These are phyloP conservation scores for Zhengitettix transpicula DNA, from an alignment of 2,888 invertebrate genomes.

Conservation along the genomic window DNA sequence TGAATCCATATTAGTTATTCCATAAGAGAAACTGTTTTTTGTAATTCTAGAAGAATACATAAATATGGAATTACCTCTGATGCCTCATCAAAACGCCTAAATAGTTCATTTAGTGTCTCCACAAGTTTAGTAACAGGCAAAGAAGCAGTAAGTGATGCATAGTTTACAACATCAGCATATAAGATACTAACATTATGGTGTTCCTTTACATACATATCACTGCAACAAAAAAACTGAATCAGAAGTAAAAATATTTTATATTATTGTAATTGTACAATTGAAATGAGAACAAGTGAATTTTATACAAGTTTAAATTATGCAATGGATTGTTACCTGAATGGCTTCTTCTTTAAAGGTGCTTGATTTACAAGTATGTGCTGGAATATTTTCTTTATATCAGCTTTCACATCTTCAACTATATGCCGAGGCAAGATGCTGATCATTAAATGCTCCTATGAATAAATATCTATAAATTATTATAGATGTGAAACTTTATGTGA, in stretches of 20 bases:
- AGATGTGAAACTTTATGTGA: not conserved
- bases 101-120: conserved; percentile 75
- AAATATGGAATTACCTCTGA: conserved; percentile 45
- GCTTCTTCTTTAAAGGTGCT: conserved; percentile 21
- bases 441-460: conserved; percentile 57
- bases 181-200: conserved; percentile 79
- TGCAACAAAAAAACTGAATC: conserved; percentile 23
- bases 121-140: conserved; percentile 67
- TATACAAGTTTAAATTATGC: not conserved
- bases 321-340: conserved; percentile 26
- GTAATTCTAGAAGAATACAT: too few species aligned
- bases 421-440: conserved; percentile 74
- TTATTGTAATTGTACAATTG: not conserved
- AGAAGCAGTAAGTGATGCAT: conserved; percentile 71
- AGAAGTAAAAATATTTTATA: not conserved
- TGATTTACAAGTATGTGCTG: conserved; percentile 25
- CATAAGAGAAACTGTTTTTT: too few species aligned
- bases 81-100: conserved; percentile 80
- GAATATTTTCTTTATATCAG: conserved; percentile 32
- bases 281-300: not conserved
- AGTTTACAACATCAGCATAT: conserved; percentile 88
- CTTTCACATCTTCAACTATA: conserved; percentile 46
- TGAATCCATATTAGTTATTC: too few species aligned
- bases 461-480: conserved; percentile 15
- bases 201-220: conserved; percentile 72